Percentiles rank a stretch among this genome's conserved stretches.
Evolutionary conservation across 2,888 invertebrate species (phyloP).

Genomic region (Mythimna lalbum): DNA sequence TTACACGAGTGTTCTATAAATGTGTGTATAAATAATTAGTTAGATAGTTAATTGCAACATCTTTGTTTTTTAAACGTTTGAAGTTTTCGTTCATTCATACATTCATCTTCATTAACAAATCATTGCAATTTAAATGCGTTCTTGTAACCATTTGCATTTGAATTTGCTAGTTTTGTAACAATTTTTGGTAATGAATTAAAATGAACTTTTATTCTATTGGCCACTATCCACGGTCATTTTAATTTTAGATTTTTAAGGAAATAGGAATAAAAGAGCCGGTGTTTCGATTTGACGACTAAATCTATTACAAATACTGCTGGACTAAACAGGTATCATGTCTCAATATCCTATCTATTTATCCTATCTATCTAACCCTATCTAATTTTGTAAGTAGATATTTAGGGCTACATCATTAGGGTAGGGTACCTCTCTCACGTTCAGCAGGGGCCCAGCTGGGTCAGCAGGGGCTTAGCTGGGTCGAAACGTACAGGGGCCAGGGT

Average conservation of each 20-base stretch:
- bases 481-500: too few species aligned
- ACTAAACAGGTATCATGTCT: not conserved
- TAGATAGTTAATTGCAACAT: conserved; percentile 4
- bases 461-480: too few species aligned
- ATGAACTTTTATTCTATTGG: not conserved
- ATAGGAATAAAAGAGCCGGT: not conserved
- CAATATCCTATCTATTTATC: not conserved
- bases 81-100: conserved; percentile 21
- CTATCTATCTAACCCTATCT: not conserved
- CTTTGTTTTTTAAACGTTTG: conserved; percentile 21
- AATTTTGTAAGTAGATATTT: not conserved
- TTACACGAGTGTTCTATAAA: conserved; percentile 4
- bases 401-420: too few species aligned
- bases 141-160: conserved; percentile 10
- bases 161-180: not conserved
- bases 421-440: too few species aligned
- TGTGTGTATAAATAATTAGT: conserved; percentile 5
- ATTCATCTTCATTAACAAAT: conserved; percentile 15
- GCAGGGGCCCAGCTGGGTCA: too few species aligned
- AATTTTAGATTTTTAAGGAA: not conserved
- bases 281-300: not conserved
- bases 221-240: too few species aligned
- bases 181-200: not conserved
- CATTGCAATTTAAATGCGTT: conserved; percentile 12
- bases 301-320: too few species aligned